These are phyloP conservation scores for Pantherophis alleghaniensis DNA, from an alignment of 2,797 vertebrate genomes.

Conservation along the genomic window DNA sequence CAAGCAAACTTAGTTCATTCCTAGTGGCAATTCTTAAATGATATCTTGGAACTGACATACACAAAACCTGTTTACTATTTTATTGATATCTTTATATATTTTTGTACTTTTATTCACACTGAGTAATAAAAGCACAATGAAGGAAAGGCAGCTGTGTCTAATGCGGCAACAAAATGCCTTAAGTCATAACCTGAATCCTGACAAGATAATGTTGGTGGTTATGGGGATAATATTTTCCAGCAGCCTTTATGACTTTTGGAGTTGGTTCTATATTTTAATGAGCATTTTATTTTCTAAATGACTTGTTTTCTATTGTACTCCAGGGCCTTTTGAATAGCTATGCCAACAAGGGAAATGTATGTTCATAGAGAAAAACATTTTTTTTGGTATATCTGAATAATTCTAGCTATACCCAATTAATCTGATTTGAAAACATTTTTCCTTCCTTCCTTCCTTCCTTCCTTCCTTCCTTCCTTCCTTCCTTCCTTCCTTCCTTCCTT, in stretches of 20 bases:
- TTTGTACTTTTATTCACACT: not conserved
- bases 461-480: too few species aligned
- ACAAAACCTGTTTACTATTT: not conserved
- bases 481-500: too few species aligned
- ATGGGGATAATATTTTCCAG: not conserved
- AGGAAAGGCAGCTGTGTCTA: not conserved
- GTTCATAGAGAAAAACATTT: not conserved
- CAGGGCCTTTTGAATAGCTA: not conserved
- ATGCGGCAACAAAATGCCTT: not conserved
- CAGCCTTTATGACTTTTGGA: not conserved
- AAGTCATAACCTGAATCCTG: not conserved
- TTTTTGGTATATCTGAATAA: not conserved
- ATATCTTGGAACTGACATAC: not conserved
- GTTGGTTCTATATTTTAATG: constrained; percentile 13
- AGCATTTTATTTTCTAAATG: constrained; percentile 8
- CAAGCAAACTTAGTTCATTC: not conserved
- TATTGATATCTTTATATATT: not conserved
- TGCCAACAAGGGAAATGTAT: not conserved
- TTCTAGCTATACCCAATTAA: not conserved
- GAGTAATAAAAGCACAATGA: not conserved
- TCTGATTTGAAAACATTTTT: not conserved
- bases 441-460: too few species aligned
- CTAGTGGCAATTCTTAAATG: not conserved
- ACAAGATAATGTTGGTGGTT: not conserved
- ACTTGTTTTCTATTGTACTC: constrained; percentile 9